A percentile compares a stretch with the other conserved stretches of the same genome.
Evolutionary conservation across 1,140 invertebrate genomes (phyloP).

Genomic region (Zophobas morio): DNA sequence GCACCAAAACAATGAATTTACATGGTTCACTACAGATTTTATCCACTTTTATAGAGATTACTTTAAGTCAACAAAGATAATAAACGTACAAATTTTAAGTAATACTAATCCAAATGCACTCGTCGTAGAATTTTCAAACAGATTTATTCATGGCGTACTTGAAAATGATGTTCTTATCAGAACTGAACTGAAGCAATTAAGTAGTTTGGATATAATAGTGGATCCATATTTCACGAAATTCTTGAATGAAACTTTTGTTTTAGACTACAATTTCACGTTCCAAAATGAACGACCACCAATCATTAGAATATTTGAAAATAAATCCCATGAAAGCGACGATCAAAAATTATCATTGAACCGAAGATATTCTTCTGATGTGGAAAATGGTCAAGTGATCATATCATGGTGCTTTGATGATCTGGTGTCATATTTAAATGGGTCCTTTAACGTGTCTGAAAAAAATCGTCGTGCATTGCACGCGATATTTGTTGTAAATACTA

Average conservation of each 20-base stretch:
- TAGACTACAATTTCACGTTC: slow-evolving; percentile 18
- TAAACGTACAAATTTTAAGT: not conserved
- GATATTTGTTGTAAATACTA: not conserved
- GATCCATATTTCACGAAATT: slow-evolving; percentile 1
- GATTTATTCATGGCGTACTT: not conserved
- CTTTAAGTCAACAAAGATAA: not conserved
- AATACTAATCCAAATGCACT: not conserved
- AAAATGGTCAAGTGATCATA: not conserved
- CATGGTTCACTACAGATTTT: not conserved
- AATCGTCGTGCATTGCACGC: not conserved
- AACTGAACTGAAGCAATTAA: not conserved
- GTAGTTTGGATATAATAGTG: not conserved
- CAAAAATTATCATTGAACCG: not conserved
- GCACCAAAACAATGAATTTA: not conserved
- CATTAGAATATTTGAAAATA: not conserved
- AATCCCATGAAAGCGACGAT: not conserved
- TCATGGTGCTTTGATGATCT: not conserved
- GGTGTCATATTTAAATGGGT: not conserved
- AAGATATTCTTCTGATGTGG: not conserved
- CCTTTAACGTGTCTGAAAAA: not conserved
- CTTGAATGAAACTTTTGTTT: slow-evolving; percentile 10
- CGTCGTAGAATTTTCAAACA: not conserved
- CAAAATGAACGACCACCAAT: not conserved
- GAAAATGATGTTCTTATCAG: not conserved
- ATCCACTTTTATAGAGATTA: not conserved